Percentiles rank a stretch among this genome's conserved stretches.
Evolutionary conservation across 1,140 invertebrate genomes (phyloP).

Genomic region (Drosophila suzukii): DNA sequence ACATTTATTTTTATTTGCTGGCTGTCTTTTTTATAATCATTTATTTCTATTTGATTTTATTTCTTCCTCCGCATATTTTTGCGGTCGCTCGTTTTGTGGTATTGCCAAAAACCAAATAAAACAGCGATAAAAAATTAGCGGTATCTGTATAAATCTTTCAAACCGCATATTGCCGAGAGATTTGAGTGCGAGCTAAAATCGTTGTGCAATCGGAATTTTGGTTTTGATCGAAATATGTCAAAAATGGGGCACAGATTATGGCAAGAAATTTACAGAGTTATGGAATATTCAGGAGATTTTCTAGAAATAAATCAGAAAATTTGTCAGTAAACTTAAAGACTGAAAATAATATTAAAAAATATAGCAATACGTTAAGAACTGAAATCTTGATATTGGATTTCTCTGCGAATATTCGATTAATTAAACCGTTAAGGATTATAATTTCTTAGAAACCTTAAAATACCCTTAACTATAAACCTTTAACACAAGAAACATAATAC

Average conservation of each 20-base stretch:
- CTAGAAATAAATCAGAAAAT: not conserved
- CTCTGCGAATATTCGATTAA: not conserved
- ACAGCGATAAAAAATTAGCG: constrained; percentile 46
- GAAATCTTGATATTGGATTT: no score
- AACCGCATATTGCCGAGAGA: constrained; percentile 25
- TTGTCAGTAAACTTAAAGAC: no score
- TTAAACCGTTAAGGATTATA: no score
- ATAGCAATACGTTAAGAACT: no score
- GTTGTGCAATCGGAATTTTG: constrained; percentile 32
- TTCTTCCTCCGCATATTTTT: constrained; percentile 45
- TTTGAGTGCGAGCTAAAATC: constrained; percentile 36
- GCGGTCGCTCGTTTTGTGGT: constrained; percentile 25
- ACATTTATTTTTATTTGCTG: constrained; percentile 8
- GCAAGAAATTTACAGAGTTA: constrained; percentile 3
- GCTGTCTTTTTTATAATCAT: constrained; percentile 32
- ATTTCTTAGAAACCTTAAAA: not conserved
- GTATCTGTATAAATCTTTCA: constrained; percentile 40
- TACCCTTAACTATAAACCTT: constrained; percentile 4
- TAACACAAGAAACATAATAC: constrained; percentile 9
- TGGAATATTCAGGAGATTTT: not conserved
- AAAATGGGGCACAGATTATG: not conserved
- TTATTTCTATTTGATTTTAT: constrained; percentile 47
- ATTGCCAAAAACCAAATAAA: constrained; percentile 42
- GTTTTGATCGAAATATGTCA: constrained; percentile 7
- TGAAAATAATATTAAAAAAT: no score